A percentile compares a stretch with the other conserved stretches of the same genome.
phyloP scores from a whole-genome alignment of 2,888 invertebrate genomes.

The Tinea pellionella region DNA sequence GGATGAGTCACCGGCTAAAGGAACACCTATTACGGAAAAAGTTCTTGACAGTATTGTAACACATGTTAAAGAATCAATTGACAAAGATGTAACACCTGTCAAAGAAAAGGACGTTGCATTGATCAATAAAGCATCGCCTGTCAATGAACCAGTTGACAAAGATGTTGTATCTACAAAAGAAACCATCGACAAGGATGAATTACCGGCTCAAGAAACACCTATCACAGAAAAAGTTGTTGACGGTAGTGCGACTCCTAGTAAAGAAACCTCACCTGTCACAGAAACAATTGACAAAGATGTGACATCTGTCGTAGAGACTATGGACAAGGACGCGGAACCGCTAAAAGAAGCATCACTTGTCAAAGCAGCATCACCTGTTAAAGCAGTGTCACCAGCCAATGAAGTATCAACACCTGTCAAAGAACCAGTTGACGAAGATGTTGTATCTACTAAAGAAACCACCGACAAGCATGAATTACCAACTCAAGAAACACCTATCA shows the following conservation, averaged over 20 bases:
- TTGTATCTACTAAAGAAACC: not conserved
- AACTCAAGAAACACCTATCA: too few species aligned
- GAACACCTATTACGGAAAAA: too few species aligned
- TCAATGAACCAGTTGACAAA: too few species aligned
- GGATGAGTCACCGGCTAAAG: not conserved
- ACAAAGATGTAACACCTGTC: not conserved
- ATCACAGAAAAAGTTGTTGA: not conserved
- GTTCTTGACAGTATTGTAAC: too few species aligned
- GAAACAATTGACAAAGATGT: not conserved
- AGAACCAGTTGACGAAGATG: not conserved
- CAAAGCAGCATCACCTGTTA: too few species aligned
- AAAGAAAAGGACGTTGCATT: not conserved
- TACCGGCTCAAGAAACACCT: not conserved
- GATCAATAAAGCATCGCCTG: not conserved
- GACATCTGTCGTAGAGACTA: not conserved
- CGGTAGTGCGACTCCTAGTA: not conserved
- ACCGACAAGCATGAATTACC: too few species aligned
- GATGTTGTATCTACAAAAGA: not conserved
- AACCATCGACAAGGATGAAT: not conserved
- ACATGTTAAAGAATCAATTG: not conserved
- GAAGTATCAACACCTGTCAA: not conserved
- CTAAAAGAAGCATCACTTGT: too few species aligned
- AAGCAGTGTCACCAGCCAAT: too few species aligned
- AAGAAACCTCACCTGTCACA: not conserved
- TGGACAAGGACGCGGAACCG: not conserved